Evolutionary conservation across 2,888 invertebrate genomes (phyloP), one percentile per base, ranked within the genome.

Genomic region (Cataglyphis altisquamis): DNA sequence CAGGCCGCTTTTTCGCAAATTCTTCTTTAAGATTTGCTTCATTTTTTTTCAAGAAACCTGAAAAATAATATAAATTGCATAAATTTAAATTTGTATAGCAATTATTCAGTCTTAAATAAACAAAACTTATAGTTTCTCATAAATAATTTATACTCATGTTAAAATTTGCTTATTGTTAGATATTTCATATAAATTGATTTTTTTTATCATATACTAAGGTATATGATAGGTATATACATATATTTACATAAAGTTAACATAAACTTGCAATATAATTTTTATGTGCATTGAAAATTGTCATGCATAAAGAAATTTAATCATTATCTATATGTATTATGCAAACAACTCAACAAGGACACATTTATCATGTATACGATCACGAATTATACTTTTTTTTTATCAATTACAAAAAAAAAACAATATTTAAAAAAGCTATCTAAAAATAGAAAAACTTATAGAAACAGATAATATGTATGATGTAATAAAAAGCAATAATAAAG

Each of bases 1-100:
- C 95, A 88, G 95, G 95, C 92, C 96, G 96, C 72, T 94, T 94
- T 88, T 94, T 95, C 87, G 96, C 95, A 32, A 97, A 95, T 92
- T 96, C 96, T 74, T 94, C 92, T 91, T 96, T 96, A 15, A 97
- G 91, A 82, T 95, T 94, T 48, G 95, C 95, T 93, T 96, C 96
- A 84, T 96, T 84, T 48, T 57, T 82, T 9, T 83, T 60, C 32
- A 89, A 66, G 73, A 84, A 90, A 72, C 86, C 88, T 84, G 63
- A 1, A 78, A 86, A 77, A 70, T 32, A 41, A 82, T 39, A 29
- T 64, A 39, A 48, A 48, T 41, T 48, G 10, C 10, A 21, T 41
- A 67, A 73, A 68, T 45, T 75, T 21, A 48, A 55, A 84, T 52
- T 48, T 6, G 1, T 55, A 82, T 15, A 32, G 48, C 1, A 36